phyloP scores from a whole-genome alignment of 2,797 vertebrate species.

The Aldrovandia affinis region DNA sequence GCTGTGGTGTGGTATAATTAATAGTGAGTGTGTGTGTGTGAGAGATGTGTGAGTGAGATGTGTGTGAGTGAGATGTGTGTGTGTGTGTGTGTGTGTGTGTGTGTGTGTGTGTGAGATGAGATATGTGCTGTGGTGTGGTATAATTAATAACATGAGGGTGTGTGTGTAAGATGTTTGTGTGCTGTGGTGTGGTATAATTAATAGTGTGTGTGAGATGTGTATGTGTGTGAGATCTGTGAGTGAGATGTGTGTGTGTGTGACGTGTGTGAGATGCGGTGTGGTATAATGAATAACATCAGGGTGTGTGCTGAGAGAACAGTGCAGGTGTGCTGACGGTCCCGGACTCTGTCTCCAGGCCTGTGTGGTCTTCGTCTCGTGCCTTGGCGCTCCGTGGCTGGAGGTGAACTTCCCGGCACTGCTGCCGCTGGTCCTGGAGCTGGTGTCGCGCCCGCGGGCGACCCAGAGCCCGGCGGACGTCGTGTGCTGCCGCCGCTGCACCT shows the following conservation, averaged over 20 bases:
- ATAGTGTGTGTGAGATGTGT: too few species aligned
- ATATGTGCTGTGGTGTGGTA: too few species aligned
- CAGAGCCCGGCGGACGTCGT: slow-evolving; percentile 77
- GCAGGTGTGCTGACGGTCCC: not conserved
- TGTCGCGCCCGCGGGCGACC: slow-evolving; percentile 76
- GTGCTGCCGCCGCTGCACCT: slow-evolving; percentile 79
- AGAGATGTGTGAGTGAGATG: not conserved
- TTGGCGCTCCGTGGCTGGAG: slow-evolving; percentile 88
- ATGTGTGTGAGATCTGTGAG: too few species aligned
- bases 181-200: too few species aligned
- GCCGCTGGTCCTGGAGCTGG: slow-evolving; percentile 81
- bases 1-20: too few species aligned
- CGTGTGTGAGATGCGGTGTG: too few species aligned
- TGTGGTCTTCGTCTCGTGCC: slow-evolving; percentile 83
- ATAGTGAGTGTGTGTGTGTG: not conserved
- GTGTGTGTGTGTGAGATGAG: not conserved
- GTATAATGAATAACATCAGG: too few species aligned
- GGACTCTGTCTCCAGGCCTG: slow-evolving; percentile 75
- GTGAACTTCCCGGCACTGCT: slow-evolving; percentile 80
- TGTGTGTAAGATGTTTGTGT: too few species aligned
- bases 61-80: too few species aligned
- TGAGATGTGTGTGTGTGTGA: too few species aligned
- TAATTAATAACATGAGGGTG: too few species aligned
- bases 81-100: not conserved
- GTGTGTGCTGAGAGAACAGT: too few species aligned